phyloP scores from a whole-genome alignment of 2,888 invertebrate species.

The Bugula neritina region DNA sequence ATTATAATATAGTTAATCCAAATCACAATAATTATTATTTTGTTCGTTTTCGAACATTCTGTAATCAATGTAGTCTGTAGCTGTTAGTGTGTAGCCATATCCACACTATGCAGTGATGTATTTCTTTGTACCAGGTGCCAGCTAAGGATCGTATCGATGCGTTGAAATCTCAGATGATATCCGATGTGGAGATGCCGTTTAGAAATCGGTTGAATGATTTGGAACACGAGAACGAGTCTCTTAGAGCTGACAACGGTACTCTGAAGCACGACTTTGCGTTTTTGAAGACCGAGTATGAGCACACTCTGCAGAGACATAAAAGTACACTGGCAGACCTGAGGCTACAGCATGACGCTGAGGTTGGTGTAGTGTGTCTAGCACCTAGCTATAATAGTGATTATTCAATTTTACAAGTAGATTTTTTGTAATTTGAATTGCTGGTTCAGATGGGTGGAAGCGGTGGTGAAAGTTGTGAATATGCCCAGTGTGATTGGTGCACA shows the following conservation, averaged over 20 bases:
- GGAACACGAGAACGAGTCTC: slow-evolving; percentile 44
- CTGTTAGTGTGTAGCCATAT: no score
- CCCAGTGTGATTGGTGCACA: no score
- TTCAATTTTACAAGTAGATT: no score
- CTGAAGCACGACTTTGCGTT: slow-evolving; percentile 49
- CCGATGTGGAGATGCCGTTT: slow-evolving; percentile 45
- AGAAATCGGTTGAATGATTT: slow-evolving; percentile 41
- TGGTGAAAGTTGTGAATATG: no score
- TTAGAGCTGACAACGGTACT: slow-evolving; percentile 42
- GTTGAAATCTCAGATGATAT: slow-evolving; percentile 40
- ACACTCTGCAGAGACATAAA: slow-evolving; percentile 41
- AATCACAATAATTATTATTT: no score
- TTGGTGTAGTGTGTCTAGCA: slow-evolving; percentile 30
- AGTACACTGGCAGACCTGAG: slow-evolving; percentile 44
- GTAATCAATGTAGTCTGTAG: no score
- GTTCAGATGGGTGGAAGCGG: no score
- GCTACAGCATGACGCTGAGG: slow-evolving; percentile 50
- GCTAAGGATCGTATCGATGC: slow-evolving; percentile 46
- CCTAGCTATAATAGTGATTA: no score
- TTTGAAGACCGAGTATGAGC: slow-evolving; percentile 52
- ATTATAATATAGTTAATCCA: no score
- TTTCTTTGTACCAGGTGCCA: slow-evolving; percentile 35
- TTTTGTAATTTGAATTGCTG: no score
- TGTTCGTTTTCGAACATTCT: no score
- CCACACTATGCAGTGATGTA: background rate